These are phyloP conservation scores for Malthinus seriepunctatus DNA, from an alignment of 2,888 invertebrate genomes.

Conservation along the genomic window DNA sequence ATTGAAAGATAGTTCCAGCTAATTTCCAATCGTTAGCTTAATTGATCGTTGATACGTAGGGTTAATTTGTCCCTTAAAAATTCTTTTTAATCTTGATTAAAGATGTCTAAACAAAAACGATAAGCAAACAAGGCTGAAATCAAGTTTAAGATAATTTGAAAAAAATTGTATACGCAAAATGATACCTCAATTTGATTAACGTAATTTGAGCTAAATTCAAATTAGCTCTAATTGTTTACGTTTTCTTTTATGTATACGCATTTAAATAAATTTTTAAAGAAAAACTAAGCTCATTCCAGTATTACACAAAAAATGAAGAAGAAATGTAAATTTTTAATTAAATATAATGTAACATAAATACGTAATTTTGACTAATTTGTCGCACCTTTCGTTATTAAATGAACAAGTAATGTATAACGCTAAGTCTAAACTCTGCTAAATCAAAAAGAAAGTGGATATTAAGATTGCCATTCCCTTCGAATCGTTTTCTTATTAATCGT, in stretches of 20 bases:
- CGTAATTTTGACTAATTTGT: slow-evolving; percentile 29
- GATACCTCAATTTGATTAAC: slow-evolving; percentile 58
- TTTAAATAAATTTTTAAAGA: slow-evolving; percentile 13
- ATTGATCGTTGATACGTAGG: no score
- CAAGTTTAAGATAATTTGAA: slow-evolving; percentile 2
- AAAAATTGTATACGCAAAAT: slow-evolving; percentile 65
- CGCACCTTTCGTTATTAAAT: slow-evolving; percentile 19
- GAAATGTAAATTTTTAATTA: slow-evolving; percentile 28
- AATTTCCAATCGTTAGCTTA: no score
- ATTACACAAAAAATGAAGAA: slow-evolving; percentile 41
- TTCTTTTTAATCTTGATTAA: no score
- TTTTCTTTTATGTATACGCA: slow-evolving; percentile 44
- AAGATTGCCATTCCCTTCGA: neutral
- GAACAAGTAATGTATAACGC: neutral
- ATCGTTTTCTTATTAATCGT: slow-evolving; percentile 21
- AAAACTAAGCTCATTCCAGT: slow-evolving; percentile 51
- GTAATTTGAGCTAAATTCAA: slow-evolving; percentile 15
- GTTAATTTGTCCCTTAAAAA: neutral
- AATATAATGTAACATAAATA: slow-evolving; percentile 27
- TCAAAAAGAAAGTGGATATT: neutral
- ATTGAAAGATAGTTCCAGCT: no score
- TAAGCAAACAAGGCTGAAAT: slow-evolving; percentile 20
- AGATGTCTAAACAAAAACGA: neutral
- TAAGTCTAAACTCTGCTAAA: neutral
- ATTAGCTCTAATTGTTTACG: slow-evolving; percentile 18